Evolutionary conservation across 2,888 invertebrate species (phyloP), one percentile per base, ranked within the genome.

Genomic region (Xestia rhomboidea): DNA sequence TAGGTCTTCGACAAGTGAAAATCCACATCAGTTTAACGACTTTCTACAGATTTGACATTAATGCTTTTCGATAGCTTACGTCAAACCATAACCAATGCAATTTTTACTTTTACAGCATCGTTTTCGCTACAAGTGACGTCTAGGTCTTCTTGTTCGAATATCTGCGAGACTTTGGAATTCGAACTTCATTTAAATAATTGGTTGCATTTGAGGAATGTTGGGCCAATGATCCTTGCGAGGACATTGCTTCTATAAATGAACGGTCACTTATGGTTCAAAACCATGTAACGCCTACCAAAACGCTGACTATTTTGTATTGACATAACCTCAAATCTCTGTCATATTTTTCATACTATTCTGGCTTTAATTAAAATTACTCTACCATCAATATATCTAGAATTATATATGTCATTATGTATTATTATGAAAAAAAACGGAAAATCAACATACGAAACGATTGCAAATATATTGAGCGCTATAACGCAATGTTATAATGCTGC

Each of bases 131-230:
- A 44, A 30, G 60, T 3, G 21, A 3, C 54, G 21, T 7, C 54
- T 27, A 27, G 27, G 21, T 30, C 18, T n/a, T 41, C 8, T n/a
- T 27, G 38, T 63, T 68, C 34, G 18, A 34, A 5, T 72, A 57
- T 57, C 57, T 34, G 49, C 0, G 27, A 34, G 24, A 6, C 10
- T 1, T 81, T 30, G n/a, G 0, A 75, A 44, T 82, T 69, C 57
- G 24, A 46, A 51, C 57, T 82, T 30, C 6, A 13, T 75, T 81
- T 69, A 64, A 76, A 76, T 76, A 57, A 82, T 57, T 74, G 41
- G 57, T 24, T 34, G 67, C 8, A 46, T 60, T 80, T 27, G 21
- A 15, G 49, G 49, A 34, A 68, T 68, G 24, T 57, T 68, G 0
- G 18, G 5, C 41, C n/a, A 49, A 30, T 7, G 10, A 34, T 27